Evolutionary conservation across 2,888 invertebrate genomes (phyloP), one percentile per base, ranked within the genome.

Genomic region (Syritta pipiens): DNA sequence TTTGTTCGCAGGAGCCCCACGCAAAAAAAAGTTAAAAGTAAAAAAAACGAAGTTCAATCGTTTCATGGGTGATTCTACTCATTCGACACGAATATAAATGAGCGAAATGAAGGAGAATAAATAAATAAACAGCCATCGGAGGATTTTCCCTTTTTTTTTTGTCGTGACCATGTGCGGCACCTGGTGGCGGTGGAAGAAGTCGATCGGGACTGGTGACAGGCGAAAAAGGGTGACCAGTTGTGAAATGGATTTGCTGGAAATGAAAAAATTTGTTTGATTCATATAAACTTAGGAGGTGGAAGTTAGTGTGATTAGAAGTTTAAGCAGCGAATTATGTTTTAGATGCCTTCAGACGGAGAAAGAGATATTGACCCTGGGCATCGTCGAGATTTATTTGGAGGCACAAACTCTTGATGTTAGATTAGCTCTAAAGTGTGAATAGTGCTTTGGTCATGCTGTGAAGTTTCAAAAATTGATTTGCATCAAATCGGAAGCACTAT

Each of bases 11-110:
- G n/a, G n/a, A n/a, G n/a, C n/a, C n/a, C n/a, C n/a, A n/a, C n/a
- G n/a, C n/a, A n/a, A 32, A 19, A 49, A 51, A 49, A 46, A 46
- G 19, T 32, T 46, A n/a, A 59, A 59, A n/a, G n/a, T n/a, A n/a
- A n/a, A n/a, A n/a, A n/a, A n/a, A n/a, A n/a, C n/a, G 37, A 46
- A 48, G 44, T 44, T 46, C 35, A 32, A 48, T 60, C 46, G 46
- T 48, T 60, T 35, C 35, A 60, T 35, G 24, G 32, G 35, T 24
- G 24, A 48, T 60, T 48, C 46, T 10, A 17, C 24, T 24, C n/a
- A 37, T 60, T 60, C 26, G 48, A 35, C 22, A 32, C 59, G 59
- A 60, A 60, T 60, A 60, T 59, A 60, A 48, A 48, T 60, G 46
- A 48, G 35, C 37, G 14, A 17, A n/a, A 17, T 17, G 10, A 59